A percentile compares a stretch with the other conserved stretches of the same genome.
phyloP scores from a whole-genome alignment of 2,888 invertebrate genomes.

The Petrolisthes manimaculis region DNA sequence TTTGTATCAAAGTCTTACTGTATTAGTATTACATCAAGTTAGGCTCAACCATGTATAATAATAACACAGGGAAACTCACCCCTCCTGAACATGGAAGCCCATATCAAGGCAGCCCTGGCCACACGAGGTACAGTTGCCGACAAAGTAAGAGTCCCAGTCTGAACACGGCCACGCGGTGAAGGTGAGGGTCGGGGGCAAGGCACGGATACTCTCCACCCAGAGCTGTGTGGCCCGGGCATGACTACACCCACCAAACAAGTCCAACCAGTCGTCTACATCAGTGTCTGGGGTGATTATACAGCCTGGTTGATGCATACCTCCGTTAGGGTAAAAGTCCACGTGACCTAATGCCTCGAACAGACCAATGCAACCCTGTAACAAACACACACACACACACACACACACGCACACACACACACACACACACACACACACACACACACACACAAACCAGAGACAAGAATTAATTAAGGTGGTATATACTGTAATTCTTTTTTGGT shows the following conservation, averaged over 20 bases:
- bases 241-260: conserved; percentile 39
- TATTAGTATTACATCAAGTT: neutral
- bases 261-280: neutral
- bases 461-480: no score
- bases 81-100: conserved; percentile 20
- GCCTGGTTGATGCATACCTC: conserved; percentile 34
- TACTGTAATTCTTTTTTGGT: no score
- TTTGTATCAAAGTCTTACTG: neutral
- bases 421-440: neutral
- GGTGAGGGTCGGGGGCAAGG: neutral
- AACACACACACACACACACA: neutral
- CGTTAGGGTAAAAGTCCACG: conserved; percentile 41
- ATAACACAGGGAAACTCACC: conserved; percentile 17
- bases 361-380: conserved; percentile 19
- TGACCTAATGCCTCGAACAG: conserved; percentile 28
- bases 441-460: no score
- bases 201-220: conserved; percentile 40
- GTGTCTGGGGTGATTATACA: neutral
- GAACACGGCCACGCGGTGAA: conserved; percentile 42
- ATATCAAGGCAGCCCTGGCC: conserved; percentile 36
- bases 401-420: no score
- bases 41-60: neutral
- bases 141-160: conserved; percentile 34
- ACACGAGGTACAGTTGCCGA: conserved; percentile 32
- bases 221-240: conserved; percentile 27